phyloP scores from a whole-genome alignment of 2,888 invertebrate species.

The Sphaeridia pumilis region DNA sequence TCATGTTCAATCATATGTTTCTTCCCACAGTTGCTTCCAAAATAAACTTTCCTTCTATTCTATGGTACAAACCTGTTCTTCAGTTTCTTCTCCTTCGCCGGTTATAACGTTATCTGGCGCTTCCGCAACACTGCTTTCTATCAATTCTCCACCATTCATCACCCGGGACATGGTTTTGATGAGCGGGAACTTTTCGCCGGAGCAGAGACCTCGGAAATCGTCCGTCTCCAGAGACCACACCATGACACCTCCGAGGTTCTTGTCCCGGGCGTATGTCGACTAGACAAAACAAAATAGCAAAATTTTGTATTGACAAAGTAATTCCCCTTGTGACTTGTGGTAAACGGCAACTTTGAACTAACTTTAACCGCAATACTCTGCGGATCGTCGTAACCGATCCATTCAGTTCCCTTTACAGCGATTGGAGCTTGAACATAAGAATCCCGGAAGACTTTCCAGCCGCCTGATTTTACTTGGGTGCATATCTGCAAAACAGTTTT shows the following conservation, averaged over 20 bases:
- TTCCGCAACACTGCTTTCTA: not conserved
- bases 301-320: not conserved
- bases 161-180: constrained; percentile 20
- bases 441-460: constrained; percentile 49
- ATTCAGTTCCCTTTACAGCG: constrained; percentile 48
- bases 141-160: constrained; percentile 14
- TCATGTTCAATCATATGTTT: not conserved
- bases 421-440: constrained; percentile 50
- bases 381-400: constrained; percentile 60
- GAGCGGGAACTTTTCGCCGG: constrained; percentile 19
- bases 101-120: constrained; percentile 2
- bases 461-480: constrained; percentile 33
- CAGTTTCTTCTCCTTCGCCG: not conserved
- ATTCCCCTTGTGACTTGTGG: too few relatives aligned
- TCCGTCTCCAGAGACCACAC: constrained; percentile 14
- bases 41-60: not conserved
- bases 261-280: constrained; percentile 5
- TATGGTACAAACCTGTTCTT: not conserved
- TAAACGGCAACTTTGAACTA: constrained; percentile 15
- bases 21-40: too few relatives aligned
- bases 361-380: constrained; percentile 48
- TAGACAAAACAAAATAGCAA: not conserved
- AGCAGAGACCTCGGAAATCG: constrained; percentile 9
- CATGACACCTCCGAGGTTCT: constrained; percentile 10
- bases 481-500: constrained; percentile 38